phyloP scores from a whole-genome alignment of 2,113 vertebrate species.

The Engystomops pustulosus region DNA sequence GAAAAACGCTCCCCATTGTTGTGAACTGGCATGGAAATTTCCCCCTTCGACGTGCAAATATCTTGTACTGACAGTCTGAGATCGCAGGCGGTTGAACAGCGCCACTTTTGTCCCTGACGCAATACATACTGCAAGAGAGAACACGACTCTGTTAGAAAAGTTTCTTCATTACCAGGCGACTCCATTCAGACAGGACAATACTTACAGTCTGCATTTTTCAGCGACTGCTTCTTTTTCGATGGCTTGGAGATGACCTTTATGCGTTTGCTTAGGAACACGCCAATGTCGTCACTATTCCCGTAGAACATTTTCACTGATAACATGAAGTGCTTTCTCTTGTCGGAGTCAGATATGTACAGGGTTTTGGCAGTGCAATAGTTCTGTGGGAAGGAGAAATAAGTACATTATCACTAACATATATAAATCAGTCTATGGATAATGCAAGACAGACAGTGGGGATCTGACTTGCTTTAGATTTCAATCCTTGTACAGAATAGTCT shows the following conservation, averaged over 20 bases:
- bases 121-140: constrained; percentile 89
- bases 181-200: constrained; percentile 65
- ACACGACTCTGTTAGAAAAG: background rate
- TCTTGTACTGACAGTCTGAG: constrained; percentile 98
- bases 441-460: too few relatives aligned
- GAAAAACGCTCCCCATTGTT: constrained; percentile 98
- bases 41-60: constrained; percentile 98
- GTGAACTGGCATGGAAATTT: constrained; percentile 98
- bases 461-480: too few relatives aligned
- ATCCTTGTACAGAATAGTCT: too few relatives aligned
- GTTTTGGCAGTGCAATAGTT: constrained; percentile 99
- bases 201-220: constrained; percentile 98
- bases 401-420: too few relatives aligned
- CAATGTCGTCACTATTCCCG: constrained; percentile 97
- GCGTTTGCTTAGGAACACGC: constrained; percentile 98
- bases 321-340: constrained; percentile 99
- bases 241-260: constrained; percentile 99
- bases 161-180: too few relatives aligned
- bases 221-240: constrained; percentile 99
- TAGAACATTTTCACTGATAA: constrained; percentile 99
- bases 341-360: constrained; percentile 99
- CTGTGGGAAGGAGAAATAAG: constrained; percentile 73
- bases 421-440: too few relatives aligned
- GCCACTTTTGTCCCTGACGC: constrained; percentile 99
- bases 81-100: constrained; percentile 97